These are phyloP conservation scores for Balanococcus diminutus DNA, from an alignment of 2,888 invertebrate genomes.

Conservation along the genomic window DNA sequence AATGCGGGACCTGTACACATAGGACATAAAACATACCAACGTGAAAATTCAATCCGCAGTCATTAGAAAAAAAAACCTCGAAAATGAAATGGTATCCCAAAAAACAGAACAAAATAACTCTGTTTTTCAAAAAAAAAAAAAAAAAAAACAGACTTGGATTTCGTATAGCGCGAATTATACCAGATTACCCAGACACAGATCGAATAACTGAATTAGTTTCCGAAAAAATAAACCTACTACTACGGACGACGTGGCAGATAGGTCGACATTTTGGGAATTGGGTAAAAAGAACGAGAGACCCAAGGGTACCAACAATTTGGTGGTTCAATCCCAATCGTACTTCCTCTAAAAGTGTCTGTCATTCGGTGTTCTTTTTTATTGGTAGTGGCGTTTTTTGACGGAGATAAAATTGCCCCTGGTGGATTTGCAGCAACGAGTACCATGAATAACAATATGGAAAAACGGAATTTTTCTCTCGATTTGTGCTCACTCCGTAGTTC, in stretches of 20 bases:
- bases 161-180: slow-evolving; percentile 1
- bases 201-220: slow-evolving; percentile 11
- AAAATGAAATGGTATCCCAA: not conserved
- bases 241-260: not conserved
- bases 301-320: slow-evolving; percentile 19
- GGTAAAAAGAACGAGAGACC: not conserved
- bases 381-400: slow-evolving; percentile 40
- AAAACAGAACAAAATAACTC: not conserved
- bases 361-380: slow-evolving; percentile 36
- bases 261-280: slow-evolving; percentile 33
- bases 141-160: not conserved
- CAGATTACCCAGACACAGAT: not conserved
- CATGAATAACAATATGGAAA: slow-evolving; percentile 39
- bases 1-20: slow-evolving; percentile 86
- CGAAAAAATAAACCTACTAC: slow-evolving; percentile 16
- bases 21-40: not conserved
- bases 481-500: not conserved
- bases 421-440: slow-evolving; percentile 12
- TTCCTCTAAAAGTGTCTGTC: slow-evolving; percentile 44
- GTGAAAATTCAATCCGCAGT: not conserved
- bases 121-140: too few relatives aligned
- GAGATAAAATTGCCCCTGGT: slow-evolving; percentile 35
- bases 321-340: slow-evolving; percentile 36
- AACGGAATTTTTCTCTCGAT: not conserved
- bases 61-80: not conserved